Evolutionary conservation across 2,888 invertebrate species (phyloP).

Genomic region (Mamestra brassicae): DNA sequence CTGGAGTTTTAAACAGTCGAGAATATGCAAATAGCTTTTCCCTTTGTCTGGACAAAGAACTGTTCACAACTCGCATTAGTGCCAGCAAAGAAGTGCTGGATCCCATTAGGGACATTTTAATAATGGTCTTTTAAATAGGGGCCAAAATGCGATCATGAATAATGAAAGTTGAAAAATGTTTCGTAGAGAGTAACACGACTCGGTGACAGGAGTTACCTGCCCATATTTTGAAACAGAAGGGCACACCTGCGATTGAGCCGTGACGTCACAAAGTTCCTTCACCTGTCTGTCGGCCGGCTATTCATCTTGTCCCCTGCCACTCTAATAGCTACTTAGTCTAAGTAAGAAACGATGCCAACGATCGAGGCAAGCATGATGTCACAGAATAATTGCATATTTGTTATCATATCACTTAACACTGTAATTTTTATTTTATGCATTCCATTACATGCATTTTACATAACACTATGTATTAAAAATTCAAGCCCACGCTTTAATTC

Average conservation of each 20-base stretch:
- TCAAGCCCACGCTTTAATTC: conserved; percentile 6
- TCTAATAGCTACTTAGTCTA: conserved; percentile 68
- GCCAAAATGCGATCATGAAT: conserved; percentile 64
- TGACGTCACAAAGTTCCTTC: conserved; percentile 81
- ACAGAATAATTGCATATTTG: conserved; percentile 49
- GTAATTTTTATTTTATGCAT: conserved; percentile 5
- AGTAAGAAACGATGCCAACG: conserved; percentile 68
- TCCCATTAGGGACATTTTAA: conserved; percentile 76
- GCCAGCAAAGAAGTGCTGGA: conserved; percentile 73
- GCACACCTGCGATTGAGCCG: conserved; percentile 78
- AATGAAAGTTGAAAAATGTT: conserved; percentile 68
- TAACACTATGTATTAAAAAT: too few species aligned
- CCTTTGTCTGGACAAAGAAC: conserved; percentile 77
- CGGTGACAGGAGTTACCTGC: conserved; percentile 66
- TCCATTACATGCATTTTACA: not conserved
- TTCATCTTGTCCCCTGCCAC: conserved; percentile 70
- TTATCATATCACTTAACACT: conserved; percentile 1
- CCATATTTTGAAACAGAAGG: conserved; percentile 72
- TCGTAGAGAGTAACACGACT: conserved; percentile 55
- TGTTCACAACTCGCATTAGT: conserved; percentile 80
- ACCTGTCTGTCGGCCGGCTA: conserved; percentile 77
- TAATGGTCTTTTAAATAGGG: conserved; percentile 72
- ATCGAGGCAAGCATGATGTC: conserved; percentile 54
- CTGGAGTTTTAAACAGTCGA: conserved; percentile 70
- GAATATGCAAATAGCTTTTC: conserved; percentile 79